A percentile compares a stretch with the other conserved stretches of the same genome.
phyloP scores from a whole-genome alignment of 2,113 vertebrate species.

The Nesoenas mayeri region DNA sequence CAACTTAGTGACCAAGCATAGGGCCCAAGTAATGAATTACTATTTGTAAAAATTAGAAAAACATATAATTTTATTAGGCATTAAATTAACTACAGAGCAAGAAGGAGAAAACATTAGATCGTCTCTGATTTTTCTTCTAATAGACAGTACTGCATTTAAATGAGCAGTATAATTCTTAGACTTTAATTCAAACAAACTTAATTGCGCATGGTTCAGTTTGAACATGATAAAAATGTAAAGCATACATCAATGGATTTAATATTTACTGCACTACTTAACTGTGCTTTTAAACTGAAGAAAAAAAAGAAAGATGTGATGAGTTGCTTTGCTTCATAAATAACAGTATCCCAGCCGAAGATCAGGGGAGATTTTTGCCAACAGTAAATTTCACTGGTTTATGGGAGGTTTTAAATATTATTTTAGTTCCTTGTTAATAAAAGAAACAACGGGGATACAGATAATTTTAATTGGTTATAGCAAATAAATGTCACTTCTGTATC shows the following conservation, averaged over 20 bases:
- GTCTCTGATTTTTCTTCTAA: neutral
- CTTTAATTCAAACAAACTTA: slow-evolving; percentile 52
- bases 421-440: neutral
- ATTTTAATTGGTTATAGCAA: neutral
- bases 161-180: slow-evolving; percentile 1
- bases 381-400: neutral
- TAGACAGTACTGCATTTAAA: neutral
- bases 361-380: neutral
- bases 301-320: neutral
- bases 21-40: neutral
- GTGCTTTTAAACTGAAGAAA: neutral
- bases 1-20: neutral
- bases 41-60: slow-evolving; percentile 37
- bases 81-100: slow-evolving; percentile 39
- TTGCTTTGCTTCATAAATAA: slow-evolving; percentile 1
- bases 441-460: neutral
- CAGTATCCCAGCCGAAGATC: neutral
- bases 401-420: neutral
- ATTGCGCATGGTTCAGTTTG: slow-evolving; percentile 35
- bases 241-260: neutral
- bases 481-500: neutral
- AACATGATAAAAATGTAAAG: slow-evolving; percentile 17
- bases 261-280: slow-evolving; percentile 1
- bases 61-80: slow-evolving; percentile 31
- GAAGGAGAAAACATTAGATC: slow-evolving; percentile 18